Evolutionary conservation across 2,113 vertebrate species (phyloP), one percentile per base, ranked within the genome.

Genomic region (Megaceryle maxima): DNA sequence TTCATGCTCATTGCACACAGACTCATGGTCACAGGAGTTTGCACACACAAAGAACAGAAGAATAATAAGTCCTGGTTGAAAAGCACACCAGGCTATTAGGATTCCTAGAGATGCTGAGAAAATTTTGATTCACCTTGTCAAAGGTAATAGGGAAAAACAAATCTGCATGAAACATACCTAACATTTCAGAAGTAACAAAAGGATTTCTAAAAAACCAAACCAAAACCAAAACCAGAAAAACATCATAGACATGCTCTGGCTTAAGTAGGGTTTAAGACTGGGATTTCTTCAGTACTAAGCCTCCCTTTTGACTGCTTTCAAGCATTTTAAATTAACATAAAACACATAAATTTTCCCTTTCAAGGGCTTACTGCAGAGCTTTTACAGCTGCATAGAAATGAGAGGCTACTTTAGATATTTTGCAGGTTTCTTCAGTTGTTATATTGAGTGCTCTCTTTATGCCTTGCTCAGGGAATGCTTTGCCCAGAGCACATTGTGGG

Each of bases 311-410:
- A 93, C 94, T 90, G 62, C 90, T 96, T 97, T 93, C 66, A 95
- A 96, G 82, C 70, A 91, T 96, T 97, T 96, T 83, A 94, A 94
- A 95, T 97, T 92, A 96, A 90, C 90, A 94, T 92, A 95, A 97
- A 96, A 67, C 66, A 89, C 70, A 76, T 87, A 96, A 95, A 96
- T 78, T 79, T 94, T 81, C 75, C 82, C 82, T 96, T 96, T 94
- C 86, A 91, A 68, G 59, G 79, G 93, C 91, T 97, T 97, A 96
- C 73, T 87, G 80, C n/a, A 89, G 95, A 96, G 95, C 76, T 96
- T 93, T 96, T 68, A 90, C 88, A 95, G 92, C 96, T 97, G 96
- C 82, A 93, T 84, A 96, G 88, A 91, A 96, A 80, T 68, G 57
- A 95, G 82, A 96, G 50, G 67, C 66, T 96, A 93, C 75, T 84